phyloP scores from a whole-genome alignment of 2,888 invertebrate species.

The Drosophila diplacantha region DNA sequence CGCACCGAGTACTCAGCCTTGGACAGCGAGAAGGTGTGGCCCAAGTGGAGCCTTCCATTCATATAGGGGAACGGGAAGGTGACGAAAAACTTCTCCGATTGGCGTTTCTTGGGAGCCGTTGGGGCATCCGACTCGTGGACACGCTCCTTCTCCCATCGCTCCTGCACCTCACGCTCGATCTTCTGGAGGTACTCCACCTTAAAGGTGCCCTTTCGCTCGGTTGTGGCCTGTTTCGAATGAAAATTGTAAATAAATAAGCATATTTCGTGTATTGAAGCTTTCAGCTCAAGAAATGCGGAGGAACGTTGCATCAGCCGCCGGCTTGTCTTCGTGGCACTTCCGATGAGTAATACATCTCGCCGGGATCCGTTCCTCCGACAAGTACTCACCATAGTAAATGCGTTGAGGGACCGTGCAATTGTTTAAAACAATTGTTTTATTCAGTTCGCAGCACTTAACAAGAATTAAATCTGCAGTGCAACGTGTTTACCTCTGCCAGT shows the following conservation, averaged over 20 bases:
- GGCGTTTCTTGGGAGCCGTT: constrained; percentile 79
- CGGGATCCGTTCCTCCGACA: background rate
- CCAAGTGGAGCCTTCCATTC: constrained; percentile 98
- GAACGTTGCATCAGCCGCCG: constrained; percentile 59
- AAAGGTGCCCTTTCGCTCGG: constrained; percentile 93
- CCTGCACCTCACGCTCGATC: constrained; percentile 91
- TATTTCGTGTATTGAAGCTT: constrained; percentile 3
- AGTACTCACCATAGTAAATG: constrained; percentile 26
- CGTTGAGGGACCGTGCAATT: constrained; percentile 12
- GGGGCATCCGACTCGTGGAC: constrained; percentile 91
- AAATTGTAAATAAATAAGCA: background rate
- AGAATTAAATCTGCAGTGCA: constrained; percentile 48
- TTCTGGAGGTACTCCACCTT: constrained; percentile 95
- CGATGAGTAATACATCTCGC: background rate
- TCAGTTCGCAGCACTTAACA: constrained; percentile 10
- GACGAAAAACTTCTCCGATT: constrained; percentile 90
- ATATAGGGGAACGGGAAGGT: constrained; percentile 99
- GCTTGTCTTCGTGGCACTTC: constrained; percentile 31
- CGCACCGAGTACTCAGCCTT: constrained; percentile 98
- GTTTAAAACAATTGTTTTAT: constrained; percentile 40
- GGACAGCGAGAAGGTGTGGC: constrained; percentile 97
- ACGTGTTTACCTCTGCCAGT: constrained; percentile 56
- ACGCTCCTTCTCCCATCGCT: constrained; percentile 89
- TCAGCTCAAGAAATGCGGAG: background rate
- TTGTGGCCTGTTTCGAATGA: constrained; percentile 62